phyloP scores from a whole-genome alignment of 2,797 vertebrate genomes.

The Hypotaenidia philippensis region DNA sequence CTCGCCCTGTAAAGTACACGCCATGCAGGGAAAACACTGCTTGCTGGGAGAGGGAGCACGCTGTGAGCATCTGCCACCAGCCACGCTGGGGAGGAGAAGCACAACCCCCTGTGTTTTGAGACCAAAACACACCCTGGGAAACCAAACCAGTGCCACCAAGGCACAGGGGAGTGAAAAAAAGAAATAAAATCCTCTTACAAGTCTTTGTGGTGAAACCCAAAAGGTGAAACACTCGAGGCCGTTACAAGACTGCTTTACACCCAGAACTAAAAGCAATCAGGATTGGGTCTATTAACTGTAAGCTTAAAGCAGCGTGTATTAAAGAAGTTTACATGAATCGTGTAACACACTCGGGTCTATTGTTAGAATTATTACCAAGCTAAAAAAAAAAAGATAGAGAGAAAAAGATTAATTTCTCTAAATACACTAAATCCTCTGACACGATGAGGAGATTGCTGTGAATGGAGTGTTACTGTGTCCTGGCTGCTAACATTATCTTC shows the following conservation, averaged over 20 bases:
- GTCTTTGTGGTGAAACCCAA: not conserved
- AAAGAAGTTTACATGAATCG: constrained; percentile 78
- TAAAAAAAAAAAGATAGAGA: constrained; percentile 6
- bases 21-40: not conserved
- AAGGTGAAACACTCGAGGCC: constrained; percentile 54
- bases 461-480: constrained; percentile 39
- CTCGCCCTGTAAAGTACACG: constrained; percentile 48
- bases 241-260: constrained; percentile 50
- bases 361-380: constrained; percentile 79
- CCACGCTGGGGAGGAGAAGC: fast-evolving
- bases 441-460: constrained; percentile 27
- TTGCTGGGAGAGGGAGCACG: not conserved
- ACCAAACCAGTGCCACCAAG: not conserved
- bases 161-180: not conserved
- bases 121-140: not conserved
- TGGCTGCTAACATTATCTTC: constrained; percentile 30
- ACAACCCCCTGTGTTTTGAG: not conserved
- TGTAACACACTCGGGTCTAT: constrained; percentile 72
- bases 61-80: not conserved
- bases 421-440: constrained; percentile 78
- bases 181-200: not conserved
- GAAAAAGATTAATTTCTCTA: constrained; percentile 82
- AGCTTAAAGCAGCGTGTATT: constrained; percentile 72
- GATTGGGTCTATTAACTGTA: constrained; percentile 68
- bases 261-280: constrained; percentile 60